Base-by-base conservation (phyloP, 2,113 vertebrate genomes). In the Ramphastos sulfuratus region DNA sequence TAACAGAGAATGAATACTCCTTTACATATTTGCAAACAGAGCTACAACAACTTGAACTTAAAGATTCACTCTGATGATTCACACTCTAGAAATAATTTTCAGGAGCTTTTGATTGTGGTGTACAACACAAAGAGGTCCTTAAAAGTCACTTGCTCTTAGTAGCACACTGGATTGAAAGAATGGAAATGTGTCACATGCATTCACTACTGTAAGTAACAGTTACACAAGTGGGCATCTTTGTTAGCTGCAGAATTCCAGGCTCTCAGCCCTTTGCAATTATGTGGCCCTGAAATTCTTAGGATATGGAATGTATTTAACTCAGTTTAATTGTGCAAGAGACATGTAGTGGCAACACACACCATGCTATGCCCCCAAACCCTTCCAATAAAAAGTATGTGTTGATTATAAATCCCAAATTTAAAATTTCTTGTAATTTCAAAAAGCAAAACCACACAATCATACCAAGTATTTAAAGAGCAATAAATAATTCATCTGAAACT, bases 241-340 rank as follows among this genome's bases (percentile, higher is more conserved):
- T 64, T 46, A 82, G 59, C 58, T 76, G 63, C 63, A 73, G 73
- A 91, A 95, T 73, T 50, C 39, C 72, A 83, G 48, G 58, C 44
- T 54, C 31, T 81, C 48, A 66, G 72, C n/a, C 67, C 81, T 94
- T 52, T 70, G 46, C 44, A 96, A 55, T 80, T 58, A 80, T 13
- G 71, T 27, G 28, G 52, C 50, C 75, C 86, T 77, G 66, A 69
- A 88, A 94, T 82, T 82, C 77, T 85, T 73, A 67, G 42, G 14
- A 55, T 95, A 71, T 48, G 66, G 74, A 92, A 95, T 88, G 67
- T 69, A 82, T 71, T 92, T 67, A 89, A 77, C 37, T 70, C 20
- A 72, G 61, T 42, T 91, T 61, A 59, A 55, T 74, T 76, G 74
- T 90, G 75, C 48, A 89, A 86, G 59, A 82, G 54, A 59, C 69